Conservation (phyloP, 2,888 invertebrate species). For the Sympetrum striolatum region DNA sequence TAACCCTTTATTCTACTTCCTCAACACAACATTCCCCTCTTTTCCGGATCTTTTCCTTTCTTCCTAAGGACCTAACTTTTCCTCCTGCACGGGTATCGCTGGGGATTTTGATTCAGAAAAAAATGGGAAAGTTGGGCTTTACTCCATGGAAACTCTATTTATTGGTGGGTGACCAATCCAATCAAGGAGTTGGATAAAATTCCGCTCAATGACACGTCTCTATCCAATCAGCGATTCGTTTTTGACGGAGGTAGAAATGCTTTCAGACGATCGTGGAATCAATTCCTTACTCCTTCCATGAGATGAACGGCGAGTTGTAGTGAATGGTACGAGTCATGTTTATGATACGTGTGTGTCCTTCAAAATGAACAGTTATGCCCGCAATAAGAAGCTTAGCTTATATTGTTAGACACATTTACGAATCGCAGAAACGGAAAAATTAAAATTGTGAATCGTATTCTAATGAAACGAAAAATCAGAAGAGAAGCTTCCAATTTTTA, state of each 20-base stretch:
- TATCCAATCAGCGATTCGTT: neutral
- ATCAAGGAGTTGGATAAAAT: neutral
- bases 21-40: neutral
- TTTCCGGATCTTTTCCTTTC: neutral
- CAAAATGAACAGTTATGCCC: no score
- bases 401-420: no score
- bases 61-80: neutral
- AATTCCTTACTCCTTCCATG: neutral
- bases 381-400: no score
- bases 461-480: no score
- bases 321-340: neutral
- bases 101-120: neutral
- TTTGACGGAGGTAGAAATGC: neutral
- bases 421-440: no score
- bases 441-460: no score
- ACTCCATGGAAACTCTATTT: neutral
- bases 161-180: neutral
- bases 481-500: no score
- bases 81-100: neutral
- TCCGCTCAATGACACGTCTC: neutral
- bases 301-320: neutral
- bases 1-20: neutral
- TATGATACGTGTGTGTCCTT: no score
- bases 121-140: neutral
- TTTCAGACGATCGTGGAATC: neutral